Percentiles rank a stretch among this genome's conserved stretches.
Evolutionary conservation across 2,888 invertebrate species (phyloP).

Genomic region (Branchellion lobata): DNA sequence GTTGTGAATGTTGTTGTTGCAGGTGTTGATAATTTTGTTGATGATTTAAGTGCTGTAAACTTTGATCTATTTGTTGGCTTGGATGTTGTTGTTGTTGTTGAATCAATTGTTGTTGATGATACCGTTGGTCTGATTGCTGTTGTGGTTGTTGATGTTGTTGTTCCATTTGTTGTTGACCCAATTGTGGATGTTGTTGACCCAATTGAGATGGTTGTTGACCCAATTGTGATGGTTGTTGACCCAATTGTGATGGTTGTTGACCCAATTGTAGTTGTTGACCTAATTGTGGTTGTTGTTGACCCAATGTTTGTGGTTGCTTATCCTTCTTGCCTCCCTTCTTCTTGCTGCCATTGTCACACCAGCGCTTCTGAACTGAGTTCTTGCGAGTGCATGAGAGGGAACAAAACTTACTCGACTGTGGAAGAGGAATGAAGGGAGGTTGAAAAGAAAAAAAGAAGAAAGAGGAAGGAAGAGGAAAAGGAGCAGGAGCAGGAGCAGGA

Average conservation of each 20-base stretch:
- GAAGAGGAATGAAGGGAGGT: too few species aligned
- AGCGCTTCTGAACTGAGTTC: neutral
- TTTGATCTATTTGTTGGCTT: neutral
- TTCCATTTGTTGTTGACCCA: neutral
- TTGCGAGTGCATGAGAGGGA: neutral
- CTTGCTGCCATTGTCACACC: neutral
- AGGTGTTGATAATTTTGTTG: too few species aligned
- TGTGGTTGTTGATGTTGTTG: neutral
- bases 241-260: neutral
- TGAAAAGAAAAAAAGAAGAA: too few species aligned
- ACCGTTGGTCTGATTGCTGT: neutral
- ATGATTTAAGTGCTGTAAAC: neutral
- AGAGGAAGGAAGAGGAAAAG: too few species aligned
- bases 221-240: neutral
- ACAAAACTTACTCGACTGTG: neutral
- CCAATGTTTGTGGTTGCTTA: neutral
- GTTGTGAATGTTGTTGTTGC: too few species aligned
- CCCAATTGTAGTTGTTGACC: neutral
- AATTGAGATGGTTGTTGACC: neutral
- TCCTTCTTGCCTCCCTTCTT: too few species aligned
- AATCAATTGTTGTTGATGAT: neutral
- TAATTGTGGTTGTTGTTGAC: neutral
- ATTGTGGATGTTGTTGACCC: neutral
- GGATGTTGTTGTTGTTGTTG: neutral
- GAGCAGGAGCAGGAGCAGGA: too few species aligned